Conservation (phyloP, 2,797 vertebrate genomes). For the Chelmon rostratus region DNA sequence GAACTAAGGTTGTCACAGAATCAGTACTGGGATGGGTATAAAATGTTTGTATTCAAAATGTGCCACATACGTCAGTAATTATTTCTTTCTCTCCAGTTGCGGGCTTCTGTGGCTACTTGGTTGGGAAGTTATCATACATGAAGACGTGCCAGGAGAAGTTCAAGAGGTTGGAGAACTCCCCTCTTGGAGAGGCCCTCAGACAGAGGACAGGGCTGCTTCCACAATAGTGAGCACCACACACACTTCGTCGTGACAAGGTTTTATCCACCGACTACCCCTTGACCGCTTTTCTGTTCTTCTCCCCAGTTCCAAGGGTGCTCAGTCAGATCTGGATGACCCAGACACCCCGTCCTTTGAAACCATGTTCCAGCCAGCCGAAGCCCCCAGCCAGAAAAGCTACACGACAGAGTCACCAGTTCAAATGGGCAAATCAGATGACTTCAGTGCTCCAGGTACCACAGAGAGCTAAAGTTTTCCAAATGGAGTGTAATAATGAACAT, state of each 20-base stretch:
- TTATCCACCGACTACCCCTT: not conserved
- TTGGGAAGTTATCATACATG: constrained; percentile 93
- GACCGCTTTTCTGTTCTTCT: not conserved
- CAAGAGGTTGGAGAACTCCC: constrained; percentile 91
- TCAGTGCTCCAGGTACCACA: constrained; percentile 61
- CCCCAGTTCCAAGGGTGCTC: constrained; percentile 42
- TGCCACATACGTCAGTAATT: not conserved
- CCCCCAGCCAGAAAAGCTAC: constrained; percentile 36
- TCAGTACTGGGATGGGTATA: not conserved
- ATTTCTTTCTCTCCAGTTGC: constrained; percentile 69
- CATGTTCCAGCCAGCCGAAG: constrained; percentile 68
- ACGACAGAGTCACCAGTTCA: constrained; percentile 42
- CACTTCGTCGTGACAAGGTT: not conserved
- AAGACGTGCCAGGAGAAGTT: constrained; percentile 93
- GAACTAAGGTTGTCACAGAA: not conserved
- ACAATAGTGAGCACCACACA: constrained; percentile 82
- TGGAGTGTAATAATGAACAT: not conserved
- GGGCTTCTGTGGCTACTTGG: constrained; percentile 86
- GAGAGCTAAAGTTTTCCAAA: not conserved
- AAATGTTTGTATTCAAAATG: not conserved
- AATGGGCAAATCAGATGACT: constrained; percentile 51
- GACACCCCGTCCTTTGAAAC: constrained; percentile 60
- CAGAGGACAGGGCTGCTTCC: constrained; percentile 76
- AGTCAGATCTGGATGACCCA: constrained; percentile 74
- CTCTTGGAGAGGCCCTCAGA: constrained; percentile 90